Percentiles rank a stretch among this genome's conserved stretches.
phyloP scores from a whole-genome alignment of 2,113 vertebrate species.

The Mustela nigripes region DNA sequence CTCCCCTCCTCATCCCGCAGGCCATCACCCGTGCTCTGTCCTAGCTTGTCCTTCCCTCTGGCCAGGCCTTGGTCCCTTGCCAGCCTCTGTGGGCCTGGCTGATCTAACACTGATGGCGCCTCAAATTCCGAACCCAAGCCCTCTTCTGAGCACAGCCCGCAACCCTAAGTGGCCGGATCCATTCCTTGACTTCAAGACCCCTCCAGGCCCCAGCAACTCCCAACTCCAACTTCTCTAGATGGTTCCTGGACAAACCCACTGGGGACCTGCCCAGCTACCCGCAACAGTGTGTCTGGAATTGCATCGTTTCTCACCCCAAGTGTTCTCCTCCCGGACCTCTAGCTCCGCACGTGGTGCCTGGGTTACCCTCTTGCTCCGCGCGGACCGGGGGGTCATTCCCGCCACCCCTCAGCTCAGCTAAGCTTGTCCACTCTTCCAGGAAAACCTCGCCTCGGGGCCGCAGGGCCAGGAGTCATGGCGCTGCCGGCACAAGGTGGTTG shows the following conservation, averaged over 20 bases:
- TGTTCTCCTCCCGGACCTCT: accelerated
- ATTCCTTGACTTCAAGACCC: no score
- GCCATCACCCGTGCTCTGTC: accelerated
- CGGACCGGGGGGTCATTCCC: neutral
- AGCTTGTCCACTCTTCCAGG: neutral
- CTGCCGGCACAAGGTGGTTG: neutral
- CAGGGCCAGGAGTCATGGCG: neutral
- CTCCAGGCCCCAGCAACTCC: accelerated
- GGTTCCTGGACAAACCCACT: neutral
- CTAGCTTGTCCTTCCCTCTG: accelerated
- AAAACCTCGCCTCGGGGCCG: neutral
- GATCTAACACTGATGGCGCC: accelerated
- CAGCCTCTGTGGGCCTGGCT: neutral
- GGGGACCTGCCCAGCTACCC: accelerated
- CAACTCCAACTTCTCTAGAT: neutral
- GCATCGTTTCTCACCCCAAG: accelerated
- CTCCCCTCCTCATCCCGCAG: neutral
- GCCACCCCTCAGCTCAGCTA: neutral
- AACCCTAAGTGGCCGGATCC: accelerated
- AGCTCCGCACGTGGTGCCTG: accelerated
- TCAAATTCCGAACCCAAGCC: neutral
- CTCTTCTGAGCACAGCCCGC: accelerated
- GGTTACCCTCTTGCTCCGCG: accelerated
- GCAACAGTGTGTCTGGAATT: accelerated
- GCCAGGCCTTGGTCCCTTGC: accelerated